phyloP scores from a whole-genome alignment of 2,888 invertebrate species.

The Tanypteryx hageni region DNA sequence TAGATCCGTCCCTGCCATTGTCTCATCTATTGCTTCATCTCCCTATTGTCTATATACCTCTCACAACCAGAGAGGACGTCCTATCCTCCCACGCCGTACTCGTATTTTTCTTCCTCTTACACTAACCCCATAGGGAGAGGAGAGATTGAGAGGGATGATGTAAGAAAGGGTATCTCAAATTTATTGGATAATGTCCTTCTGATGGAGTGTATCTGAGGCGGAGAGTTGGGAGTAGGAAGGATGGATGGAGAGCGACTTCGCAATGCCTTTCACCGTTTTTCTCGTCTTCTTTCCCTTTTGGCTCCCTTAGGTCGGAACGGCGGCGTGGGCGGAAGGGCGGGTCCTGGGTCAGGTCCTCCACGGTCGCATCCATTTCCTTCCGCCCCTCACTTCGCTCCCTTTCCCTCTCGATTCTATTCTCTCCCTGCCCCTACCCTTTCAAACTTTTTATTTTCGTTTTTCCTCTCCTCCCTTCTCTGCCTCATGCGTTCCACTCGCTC shows the following conservation, averaged over 20 bases:
- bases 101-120: too few relatives aligned
- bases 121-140: too few relatives aligned
- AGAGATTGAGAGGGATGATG: neutral
- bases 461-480: neutral
- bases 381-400: neutral
- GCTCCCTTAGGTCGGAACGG: neutral
- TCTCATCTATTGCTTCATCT: neutral
- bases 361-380: conserved; percentile 18
- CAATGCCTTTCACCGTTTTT: neutral
- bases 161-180: neutral
- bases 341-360: neutral
- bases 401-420: neutral
- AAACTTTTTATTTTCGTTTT: neutral
- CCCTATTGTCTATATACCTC: neutral
- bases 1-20: neutral
- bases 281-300: neutral
- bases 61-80: neutral
- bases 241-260: neutral
- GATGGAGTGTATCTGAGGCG: neutral
- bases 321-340: conserved; percentile 13
- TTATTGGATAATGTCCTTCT: neutral
- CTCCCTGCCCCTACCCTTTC: neutral
- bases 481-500: neutral
- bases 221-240: too few relatives aligned
- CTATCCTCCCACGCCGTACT: too few relatives aligned